These are phyloP conservation scores for Scaptodrosophila latifasciaeformis DNA, from an alignment of 2,888 invertebrate species.

Conservation along the genomic window DNA sequence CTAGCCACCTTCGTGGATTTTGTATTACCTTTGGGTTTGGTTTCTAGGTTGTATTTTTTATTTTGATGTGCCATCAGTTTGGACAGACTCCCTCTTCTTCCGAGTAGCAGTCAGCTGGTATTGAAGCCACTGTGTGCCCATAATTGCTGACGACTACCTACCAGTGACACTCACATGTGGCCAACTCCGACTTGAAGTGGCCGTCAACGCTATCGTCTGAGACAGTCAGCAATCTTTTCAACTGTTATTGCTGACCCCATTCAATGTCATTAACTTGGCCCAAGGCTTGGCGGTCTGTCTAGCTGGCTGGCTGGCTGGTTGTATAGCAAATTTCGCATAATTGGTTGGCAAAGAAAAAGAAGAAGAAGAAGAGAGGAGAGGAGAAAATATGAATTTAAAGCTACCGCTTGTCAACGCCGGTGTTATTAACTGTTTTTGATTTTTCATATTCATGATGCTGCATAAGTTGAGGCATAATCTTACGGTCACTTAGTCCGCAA, in stretches of 20 bases:
- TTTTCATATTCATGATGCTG: conserved; percentile 29
- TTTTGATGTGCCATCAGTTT: neutral
- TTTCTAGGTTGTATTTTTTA: neutral
- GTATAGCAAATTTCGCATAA: conserved; percentile 56
- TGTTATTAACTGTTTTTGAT: conserved; percentile 1
- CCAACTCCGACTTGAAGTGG: conserved; percentile 40
- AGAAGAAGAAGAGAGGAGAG: conserved; percentile 2
- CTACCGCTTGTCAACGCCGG: conserved; percentile 34
- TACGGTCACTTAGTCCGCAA: conserved; percentile 64
- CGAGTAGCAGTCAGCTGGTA: too few species aligned
- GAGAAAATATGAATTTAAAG: conserved; percentile 8
- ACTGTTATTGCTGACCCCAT: conserved; percentile 52
- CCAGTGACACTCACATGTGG: conserved; percentile 42
- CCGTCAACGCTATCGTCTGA: conserved; percentile 49
- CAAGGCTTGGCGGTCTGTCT: conserved; percentile 58
- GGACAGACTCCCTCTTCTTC: too few species aligned
- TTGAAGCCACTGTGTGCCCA: neutral
- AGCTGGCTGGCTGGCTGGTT: neutral
- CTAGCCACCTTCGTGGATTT: too few species aligned
- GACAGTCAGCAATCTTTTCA: conserved; percentile 26
- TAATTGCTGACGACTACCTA: conserved; percentile 36
- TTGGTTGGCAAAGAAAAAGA: conserved; percentile 40
- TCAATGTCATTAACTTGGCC: conserved; percentile 66
- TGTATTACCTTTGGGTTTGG: neutral
- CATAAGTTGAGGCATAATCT: too few species aligned